Conservation (phyloP, 2,113 vertebrate species). For the Oxyura jamaicensis region DNA sequence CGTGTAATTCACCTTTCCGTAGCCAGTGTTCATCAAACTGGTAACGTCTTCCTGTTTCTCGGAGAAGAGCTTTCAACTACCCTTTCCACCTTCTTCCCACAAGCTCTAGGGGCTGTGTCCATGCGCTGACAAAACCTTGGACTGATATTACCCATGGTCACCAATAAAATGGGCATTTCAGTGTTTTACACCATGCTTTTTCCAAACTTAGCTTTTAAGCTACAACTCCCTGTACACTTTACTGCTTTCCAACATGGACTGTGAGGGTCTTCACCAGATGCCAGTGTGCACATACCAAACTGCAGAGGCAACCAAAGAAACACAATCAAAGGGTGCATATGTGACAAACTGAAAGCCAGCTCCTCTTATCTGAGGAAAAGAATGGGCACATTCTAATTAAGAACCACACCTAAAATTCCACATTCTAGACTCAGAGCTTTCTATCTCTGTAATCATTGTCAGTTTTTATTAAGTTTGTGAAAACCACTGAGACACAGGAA, state of each 20-base stretch:
- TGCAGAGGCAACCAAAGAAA: not conserved
- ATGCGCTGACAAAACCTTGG: not conserved
- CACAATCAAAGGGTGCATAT: not conserved
- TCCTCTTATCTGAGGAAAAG: not conserved
- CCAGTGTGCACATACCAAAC: not conserved
- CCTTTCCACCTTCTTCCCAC: not conserved
- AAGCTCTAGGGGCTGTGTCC: not conserved
- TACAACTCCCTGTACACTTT: not conserved
- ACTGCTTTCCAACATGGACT: not conserved
- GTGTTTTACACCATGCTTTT: not conserved
- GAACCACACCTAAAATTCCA: not conserved
- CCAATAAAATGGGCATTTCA: not conserved
- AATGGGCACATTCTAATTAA: not conserved
- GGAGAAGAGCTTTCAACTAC: not conserved
- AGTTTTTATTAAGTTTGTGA: not conserved
- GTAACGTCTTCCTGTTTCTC: not conserved
- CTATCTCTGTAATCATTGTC: not conserved
- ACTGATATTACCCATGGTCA: not conserved
- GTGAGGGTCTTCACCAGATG: not conserved
- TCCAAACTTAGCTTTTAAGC: not conserved
- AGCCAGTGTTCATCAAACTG: not conserved
- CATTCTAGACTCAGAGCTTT: not conserved
- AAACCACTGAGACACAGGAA: not conserved
- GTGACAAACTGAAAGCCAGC: not conserved
- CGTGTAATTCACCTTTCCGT: not conserved